Conservation (phyloP, 2,113 vertebrate species). For the Piaya cayana region DNA sequence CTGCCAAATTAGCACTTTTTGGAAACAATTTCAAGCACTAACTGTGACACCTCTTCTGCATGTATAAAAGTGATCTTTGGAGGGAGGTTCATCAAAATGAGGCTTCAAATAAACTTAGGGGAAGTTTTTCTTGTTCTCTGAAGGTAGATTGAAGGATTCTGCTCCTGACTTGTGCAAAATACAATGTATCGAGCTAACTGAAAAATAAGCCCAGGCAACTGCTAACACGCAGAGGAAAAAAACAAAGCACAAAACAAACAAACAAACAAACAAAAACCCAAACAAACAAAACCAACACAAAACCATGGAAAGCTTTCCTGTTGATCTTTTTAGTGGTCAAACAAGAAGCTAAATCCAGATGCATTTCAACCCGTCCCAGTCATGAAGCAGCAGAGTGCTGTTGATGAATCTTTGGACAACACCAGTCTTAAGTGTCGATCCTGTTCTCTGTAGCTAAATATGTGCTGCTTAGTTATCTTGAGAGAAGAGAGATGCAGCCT, state of each 20-base stretch:
- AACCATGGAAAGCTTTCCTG: background rate
- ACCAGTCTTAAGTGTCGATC: background rate
- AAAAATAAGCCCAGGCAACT: background rate
- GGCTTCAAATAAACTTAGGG: background rate
- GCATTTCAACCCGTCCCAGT: background rate
- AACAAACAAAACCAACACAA: background rate
- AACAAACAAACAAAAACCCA: no score
- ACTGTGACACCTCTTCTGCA: background rate
- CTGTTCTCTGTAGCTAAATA: background rate
- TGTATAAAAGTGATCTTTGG: background rate
- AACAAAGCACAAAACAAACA: background rate
- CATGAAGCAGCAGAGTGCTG: background rate
- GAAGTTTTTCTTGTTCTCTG: background rate
- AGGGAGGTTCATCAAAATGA: background rate
- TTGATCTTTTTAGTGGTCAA: background rate
- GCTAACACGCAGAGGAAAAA: background rate
- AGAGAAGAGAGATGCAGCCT: background rate
- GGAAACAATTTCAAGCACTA: background rate
- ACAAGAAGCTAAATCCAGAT: background rate
- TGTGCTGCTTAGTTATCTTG: background rate
- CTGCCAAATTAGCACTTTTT: background rate
- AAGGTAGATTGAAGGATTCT: background rate
- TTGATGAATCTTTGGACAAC: background rate
- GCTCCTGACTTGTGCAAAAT: background rate
- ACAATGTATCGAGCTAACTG: background rate